These are phyloP conservation scores for Cololabis saira DNA, from an alignment of 2,113 vertebrate genomes.

Conservation along the genomic window DNA sequence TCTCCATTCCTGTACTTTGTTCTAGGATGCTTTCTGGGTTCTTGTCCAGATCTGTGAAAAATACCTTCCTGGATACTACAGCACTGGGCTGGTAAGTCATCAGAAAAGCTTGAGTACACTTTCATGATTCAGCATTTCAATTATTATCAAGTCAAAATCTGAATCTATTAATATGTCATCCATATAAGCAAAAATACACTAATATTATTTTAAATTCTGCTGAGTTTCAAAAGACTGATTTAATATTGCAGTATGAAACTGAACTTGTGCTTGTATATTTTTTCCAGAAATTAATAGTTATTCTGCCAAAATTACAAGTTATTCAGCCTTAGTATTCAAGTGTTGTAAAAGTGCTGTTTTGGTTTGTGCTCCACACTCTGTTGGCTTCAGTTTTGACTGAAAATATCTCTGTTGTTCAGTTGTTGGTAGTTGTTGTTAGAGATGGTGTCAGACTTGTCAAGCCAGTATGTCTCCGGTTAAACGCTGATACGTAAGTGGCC, in stretches of 20 bases:
- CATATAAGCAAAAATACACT: neutral
- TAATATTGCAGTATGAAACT: too few relatives aligned
- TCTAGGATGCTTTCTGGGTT: conserved; percentile 85
- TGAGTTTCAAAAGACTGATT: too few relatives aligned
- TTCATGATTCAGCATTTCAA: conserved; percentile 6
- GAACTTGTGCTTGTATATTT: too few relatives aligned
- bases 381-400: neutral
- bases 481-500: conserved; percentile 8
- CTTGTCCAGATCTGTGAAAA: conserved; percentile 88
- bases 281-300: too few relatives aligned
- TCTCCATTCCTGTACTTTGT: neutral
- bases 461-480: neutral
- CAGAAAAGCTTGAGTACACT: neutral
- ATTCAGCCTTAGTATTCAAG: neutral
- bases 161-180: neutral
- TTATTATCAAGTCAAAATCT: conserved; percentile 6
- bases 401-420: neutral
- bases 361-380: neutral
- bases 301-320: neutral
- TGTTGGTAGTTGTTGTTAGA: neutral
- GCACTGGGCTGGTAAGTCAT: conserved; percentile 81
- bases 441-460: conserved; percentile 3
- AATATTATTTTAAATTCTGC: neutral
- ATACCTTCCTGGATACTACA: conserved; percentile 87
- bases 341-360: neutral